Evolutionary conservation across 2,797 vertebrate genomes (phyloP), one percentile per base, ranked within the genome.

Genomic region (Ctenochaetus hawaiiensis): DNA sequence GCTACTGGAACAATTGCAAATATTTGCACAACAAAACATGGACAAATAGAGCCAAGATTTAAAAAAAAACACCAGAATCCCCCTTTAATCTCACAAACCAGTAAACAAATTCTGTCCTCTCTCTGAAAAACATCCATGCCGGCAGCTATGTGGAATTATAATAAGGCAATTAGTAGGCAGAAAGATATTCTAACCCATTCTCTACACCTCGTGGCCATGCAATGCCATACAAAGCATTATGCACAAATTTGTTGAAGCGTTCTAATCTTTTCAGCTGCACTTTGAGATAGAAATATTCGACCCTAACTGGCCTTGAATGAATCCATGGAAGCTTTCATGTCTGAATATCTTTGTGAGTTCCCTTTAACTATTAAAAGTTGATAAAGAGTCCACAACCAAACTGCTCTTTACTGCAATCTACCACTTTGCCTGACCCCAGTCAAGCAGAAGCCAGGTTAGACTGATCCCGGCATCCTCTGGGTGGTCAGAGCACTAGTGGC

Each of bases 171-270:
- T 81, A 91, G 85, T 80, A 78, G 43, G 60, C 30, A 78, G 63
- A 56, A 17, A 83, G 60, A 67, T 13, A 72, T 13, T 82, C 16
- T 77, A 76, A 79, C 68, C 39, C 53, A 41, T 68, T 52, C 67
- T 56, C 67, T 78, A 66, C 59, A 75, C 34, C 66, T 75, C 61
- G 48, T 86, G 72, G 80, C 75, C 90, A 92, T 92, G 92, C 90
- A 91, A 51, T 64, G 87, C 85, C 76, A 82, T 60, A 84, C 81
- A 88, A 84, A 90, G 85, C 87, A 75, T 37, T 49, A 73, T 64
- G 77, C 82, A 86, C 53, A 34, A 34, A 34, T 63, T 34, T 75
- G 18, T 54, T 68, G 14, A 66, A 60, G 67, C 67, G 37, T 51
- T 62, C 44, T 54, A 23, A 43, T 34, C 13, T 64, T 61, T 72